A percentile compares a stretch with the other conserved stretches of the same genome.
These are phyloP conservation scores for Drosophila koepferae DNA, from an alignment of 2,888 invertebrate species.

Conservation along the genomic window DNA sequence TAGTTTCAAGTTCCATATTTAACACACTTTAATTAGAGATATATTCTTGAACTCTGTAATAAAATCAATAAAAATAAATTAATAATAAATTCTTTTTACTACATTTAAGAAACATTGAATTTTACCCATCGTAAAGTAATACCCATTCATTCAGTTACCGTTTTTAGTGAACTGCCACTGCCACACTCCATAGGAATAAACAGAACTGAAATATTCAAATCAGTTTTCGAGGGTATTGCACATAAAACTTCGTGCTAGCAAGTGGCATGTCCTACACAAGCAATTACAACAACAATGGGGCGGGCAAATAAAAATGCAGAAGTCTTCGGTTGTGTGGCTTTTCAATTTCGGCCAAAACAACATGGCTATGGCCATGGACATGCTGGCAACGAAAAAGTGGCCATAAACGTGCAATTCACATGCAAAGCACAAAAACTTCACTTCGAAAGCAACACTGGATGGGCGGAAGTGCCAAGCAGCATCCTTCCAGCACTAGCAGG, in stretches of 20 bases:
- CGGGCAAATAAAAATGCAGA: conserved; percentile 75
- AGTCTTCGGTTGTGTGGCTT: conserved; percentile 63
- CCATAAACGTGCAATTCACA: conserved; percentile 79
- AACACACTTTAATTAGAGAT: not conserved
- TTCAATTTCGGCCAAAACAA: conserved; percentile 64
- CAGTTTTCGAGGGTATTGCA: conserved; percentile 36
- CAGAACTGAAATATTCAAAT: conserved; percentile 38
- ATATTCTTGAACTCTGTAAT: not conserved
- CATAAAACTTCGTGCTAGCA: conserved; percentile 37
- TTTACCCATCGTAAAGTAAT: not conserved
- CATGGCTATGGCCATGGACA: conserved; percentile 25
- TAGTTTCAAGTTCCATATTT: too few relatives aligned
- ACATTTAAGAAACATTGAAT: not conserved
- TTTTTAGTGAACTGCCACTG: conserved; percentile 4
- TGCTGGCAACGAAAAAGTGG: conserved; percentile 51
- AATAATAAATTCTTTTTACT: too few relatives aligned
- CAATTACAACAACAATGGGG: conserved; percentile 77
- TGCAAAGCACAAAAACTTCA: conserved; percentile 72
- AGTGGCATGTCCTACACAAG: conserved; percentile 65
- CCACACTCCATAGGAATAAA: conserved; percentile 3
- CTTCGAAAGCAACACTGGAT: conserved; percentile 23
- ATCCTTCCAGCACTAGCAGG: conserved; percentile 56
- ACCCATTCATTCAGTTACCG: not conserved
- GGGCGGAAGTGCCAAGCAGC: conserved; percentile 65
- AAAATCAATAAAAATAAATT: not conserved